These are phyloP conservation scores for Liolophura sinensis DNA, from an alignment of 1,140 invertebrate genomes.

Conservation along the genomic window DNA sequence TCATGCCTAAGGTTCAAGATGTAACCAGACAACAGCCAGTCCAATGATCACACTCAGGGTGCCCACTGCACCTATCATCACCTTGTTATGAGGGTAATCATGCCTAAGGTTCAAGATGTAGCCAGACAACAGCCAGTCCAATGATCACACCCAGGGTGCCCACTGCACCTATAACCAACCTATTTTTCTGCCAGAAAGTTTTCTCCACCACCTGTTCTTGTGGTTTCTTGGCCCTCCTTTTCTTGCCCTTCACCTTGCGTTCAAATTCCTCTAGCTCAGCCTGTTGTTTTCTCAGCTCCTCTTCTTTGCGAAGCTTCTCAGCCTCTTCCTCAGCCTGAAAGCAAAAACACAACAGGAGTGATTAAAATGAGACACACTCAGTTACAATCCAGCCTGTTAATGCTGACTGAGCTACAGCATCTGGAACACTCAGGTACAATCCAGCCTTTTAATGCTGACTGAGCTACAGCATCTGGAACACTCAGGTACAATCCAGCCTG, in stretches of 20 bases:
- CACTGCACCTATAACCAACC: slow-evolving; percentile 21
- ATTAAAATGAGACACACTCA: background rate
- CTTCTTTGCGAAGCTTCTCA: slow-evolving; percentile 36
- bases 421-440: background rate
- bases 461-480: background rate
- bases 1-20: too few relatives aligned
- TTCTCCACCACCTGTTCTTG: slow-evolving; percentile 26
- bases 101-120: too few relatives aligned
- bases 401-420: background rate
- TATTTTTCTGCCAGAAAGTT: slow-evolving; percentile 26
- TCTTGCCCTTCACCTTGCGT: slow-evolving; percentile 39
- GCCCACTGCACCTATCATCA: too few relatives aligned
- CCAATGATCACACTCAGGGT: too few relatives aligned
- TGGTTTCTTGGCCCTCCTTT: slow-evolving; percentile 39
- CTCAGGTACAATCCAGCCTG: background rate
- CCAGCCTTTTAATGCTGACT: background rate
- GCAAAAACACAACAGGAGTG: background rate
- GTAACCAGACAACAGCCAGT: too few relatives aligned
- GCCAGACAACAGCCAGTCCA: too few relatives aligned
- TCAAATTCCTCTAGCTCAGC: slow-evolving; percentile 51
- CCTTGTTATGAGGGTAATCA: too few relatives aligned
- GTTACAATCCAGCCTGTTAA: background rate
- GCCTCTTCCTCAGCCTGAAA: slow-evolving; percentile 40
- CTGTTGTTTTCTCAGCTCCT: slow-evolving; percentile 40
- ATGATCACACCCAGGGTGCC: too few relatives aligned